These are phyloP conservation scores for Drosophila mojavensis DNA, from an alignment of 1,140 invertebrate genomes.

Conservation along the genomic window DNA sequence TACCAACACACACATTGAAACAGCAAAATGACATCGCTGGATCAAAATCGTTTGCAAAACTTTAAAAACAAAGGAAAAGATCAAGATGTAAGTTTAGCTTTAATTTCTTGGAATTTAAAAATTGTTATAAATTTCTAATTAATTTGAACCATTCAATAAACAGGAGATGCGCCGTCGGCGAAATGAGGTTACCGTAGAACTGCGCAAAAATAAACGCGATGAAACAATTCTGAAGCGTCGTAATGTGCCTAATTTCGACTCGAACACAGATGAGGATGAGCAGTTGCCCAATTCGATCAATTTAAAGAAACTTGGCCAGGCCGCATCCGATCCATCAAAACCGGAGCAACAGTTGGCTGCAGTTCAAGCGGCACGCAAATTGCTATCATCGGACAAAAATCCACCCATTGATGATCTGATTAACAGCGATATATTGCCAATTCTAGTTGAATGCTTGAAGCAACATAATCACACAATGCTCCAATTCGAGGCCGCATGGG, in stretches of 20 bases:
- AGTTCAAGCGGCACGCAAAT: slow-evolving; percentile 95
- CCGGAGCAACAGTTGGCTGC: slow-evolving; percentile 90
- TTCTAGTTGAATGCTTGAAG: slow-evolving; percentile 95
- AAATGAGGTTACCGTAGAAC: slow-evolving; percentile 97
- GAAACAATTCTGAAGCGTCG: slow-evolving; percentile 97
- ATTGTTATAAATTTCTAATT: not conserved
- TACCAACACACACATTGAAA: slow-evolving; percentile 24
- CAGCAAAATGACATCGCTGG: slow-evolving; percentile 70
- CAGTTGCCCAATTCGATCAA: slow-evolving; percentile 84
- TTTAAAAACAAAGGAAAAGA: slow-evolving; percentile 99
- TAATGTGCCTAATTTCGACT: slow-evolving; percentile 94
- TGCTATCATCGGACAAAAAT: slow-evolving; percentile 98
- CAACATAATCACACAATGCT: slow-evolving; percentile 94
- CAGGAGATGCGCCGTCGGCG: slow-evolving; percentile 97
- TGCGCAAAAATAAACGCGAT: slow-evolving; percentile 98
- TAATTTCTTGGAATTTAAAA: not conserved
- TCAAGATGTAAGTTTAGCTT: slow-evolving; percentile 93
- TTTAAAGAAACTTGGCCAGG: slow-evolving; percentile 88
- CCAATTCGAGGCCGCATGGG: slow-evolving; percentile 99
- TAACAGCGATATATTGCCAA: slow-evolving; percentile 95
- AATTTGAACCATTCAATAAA: slow-evolving; percentile 4
- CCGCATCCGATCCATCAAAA: slow-evolving; percentile 89
- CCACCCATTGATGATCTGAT: slow-evolving; percentile 99
- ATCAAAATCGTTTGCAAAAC: slow-evolving; percentile 90
- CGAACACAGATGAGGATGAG: slow-evolving; percentile 92